A percentile compares a stretch with the other conserved stretches of the same genome.
Evolutionary conservation across 2,888 invertebrate species (phyloP).

Genomic region (Pogonocherus hispidulus): DNA sequence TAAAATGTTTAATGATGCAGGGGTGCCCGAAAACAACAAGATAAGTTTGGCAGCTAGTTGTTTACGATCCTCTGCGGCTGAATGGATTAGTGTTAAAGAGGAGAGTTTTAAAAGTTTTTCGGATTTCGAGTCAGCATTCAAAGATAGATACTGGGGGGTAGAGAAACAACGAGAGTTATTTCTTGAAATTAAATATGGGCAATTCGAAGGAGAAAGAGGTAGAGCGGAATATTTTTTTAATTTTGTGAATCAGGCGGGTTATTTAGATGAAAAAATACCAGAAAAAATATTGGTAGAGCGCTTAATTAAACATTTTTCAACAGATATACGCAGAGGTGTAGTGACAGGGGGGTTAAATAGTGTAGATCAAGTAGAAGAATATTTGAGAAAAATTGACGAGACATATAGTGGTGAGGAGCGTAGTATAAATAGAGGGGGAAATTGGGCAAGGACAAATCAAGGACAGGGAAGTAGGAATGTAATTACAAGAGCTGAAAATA

Average conservation of each 20-base stretch:
- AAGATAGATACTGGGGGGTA: slow-evolving; percentile 22
- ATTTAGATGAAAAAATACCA: slow-evolving; percentile 27
- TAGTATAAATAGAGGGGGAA: too few relatives aligned
- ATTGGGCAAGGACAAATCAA: too few relatives aligned
- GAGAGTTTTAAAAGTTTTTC: slow-evolving; percentile 8
- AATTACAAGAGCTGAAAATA: too few relatives aligned
- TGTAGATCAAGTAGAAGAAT: slow-evolving; percentile 34
- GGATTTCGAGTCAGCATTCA: slow-evolving; percentile 21
- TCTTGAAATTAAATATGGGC: slow-evolving; percentile 18
- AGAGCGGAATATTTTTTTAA: slow-evolving; percentile 37
- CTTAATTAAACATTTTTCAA: slow-evolving; percentile 33
- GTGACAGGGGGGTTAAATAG: slow-evolving; percentile 26
- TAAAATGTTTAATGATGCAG: slow-evolving; percentile 16
- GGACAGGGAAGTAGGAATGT: too few relatives aligned
- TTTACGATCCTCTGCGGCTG: slow-evolving; percentile 14
- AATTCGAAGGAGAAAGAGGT: slow-evolving; percentile 15
- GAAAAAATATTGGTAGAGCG: slow-evolving; percentile 17
- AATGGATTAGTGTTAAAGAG: slow-evolving; percentile 28
- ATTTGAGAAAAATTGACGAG: slow-evolving; percentile 34
- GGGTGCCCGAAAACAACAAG: slow-evolving; percentile 22
- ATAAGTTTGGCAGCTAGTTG: slow-evolving; percentile 19
- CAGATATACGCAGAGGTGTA: slow-evolving; percentile 37
- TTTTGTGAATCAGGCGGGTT: slow-evolving; percentile 29
- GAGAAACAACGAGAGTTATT: slow-evolving; percentile 26
- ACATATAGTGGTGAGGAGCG: slow-evolving; percentile 23